These are phyloP conservation scores for Margarornis squamiger DNA, from an alignment of 2,797 vertebrate species.

Conservation along the genomic window DNA sequence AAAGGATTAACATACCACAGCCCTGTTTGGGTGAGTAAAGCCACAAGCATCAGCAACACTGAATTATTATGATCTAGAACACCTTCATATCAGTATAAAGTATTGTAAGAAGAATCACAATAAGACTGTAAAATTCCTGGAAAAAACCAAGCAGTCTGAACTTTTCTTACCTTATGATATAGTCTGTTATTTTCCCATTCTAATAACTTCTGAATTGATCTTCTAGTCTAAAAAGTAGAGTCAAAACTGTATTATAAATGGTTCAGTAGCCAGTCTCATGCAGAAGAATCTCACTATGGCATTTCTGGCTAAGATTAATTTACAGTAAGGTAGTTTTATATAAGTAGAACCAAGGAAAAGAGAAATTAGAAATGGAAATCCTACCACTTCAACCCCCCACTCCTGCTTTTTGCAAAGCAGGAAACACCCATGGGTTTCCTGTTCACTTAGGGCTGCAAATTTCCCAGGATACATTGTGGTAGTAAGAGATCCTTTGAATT, in stretches of 20 bases:
- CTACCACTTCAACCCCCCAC: not conserved
- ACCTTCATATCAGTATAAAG: not conserved
- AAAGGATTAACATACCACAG: not conserved
- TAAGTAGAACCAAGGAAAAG: not conserved
- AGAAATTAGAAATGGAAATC: not conserved
- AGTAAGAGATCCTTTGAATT: not conserved
- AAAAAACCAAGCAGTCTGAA: not conserved
- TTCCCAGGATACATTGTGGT: not conserved
- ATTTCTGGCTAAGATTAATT: not conserved
- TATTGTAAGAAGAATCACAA: not conserved
- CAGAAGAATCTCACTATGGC: not conserved
- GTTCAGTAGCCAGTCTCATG: not conserved
- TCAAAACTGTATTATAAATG: slow-evolving; percentile 46
- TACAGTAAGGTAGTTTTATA: not conserved
- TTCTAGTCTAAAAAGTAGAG: slow-evolving; percentile 87
- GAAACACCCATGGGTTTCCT: not conserved
- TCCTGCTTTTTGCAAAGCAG: not conserved
- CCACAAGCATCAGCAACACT: not conserved
- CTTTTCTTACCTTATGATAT: slow-evolving; percentile 94
- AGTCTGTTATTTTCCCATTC: slow-evolving; percentile 99
- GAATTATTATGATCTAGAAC: not conserved
- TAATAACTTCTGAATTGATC: slow-evolving; percentile 97
- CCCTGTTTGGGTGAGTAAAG: not conserved
- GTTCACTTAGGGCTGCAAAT: not conserved
- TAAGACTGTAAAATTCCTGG: not conserved